A percentile compares a stretch with the other conserved stretches of the same genome.
phyloP scores from a whole-genome alignment of 2,797 vertebrate genomes.

The Poecilia picta region DNA sequence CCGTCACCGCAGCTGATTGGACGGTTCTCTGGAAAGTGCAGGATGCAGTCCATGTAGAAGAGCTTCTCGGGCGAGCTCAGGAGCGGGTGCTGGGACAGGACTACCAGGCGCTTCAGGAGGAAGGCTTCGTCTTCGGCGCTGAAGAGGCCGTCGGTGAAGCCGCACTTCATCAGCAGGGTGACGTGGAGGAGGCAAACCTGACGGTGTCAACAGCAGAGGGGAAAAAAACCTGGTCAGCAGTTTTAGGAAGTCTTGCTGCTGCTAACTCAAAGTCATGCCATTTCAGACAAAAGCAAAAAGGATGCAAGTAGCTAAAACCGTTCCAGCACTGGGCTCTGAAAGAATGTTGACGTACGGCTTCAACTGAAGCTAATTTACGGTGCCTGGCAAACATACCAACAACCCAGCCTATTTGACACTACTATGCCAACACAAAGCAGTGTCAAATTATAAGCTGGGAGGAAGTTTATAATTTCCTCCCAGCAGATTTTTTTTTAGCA shows the following conservation, averaged over 20 bases:
- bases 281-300: not conserved
- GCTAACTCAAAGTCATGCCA: not conserved
- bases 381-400: not conserved
- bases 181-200: conserved; percentile 83
- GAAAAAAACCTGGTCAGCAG: not conserved
- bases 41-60: conserved; percentile 87
- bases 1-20: conserved; percentile 79
- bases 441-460: not conserved
- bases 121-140: conserved; percentile 88
- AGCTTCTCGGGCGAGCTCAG: conserved; percentile 79
- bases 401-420: not conserved
- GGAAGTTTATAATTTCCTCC: not conserved
- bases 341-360: not conserved
- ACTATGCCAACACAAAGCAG: not conserved
- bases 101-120: conserved; percentile 84
- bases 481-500: not conserved
- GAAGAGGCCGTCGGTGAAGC: conserved; percentile 91
- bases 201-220: not conserved
- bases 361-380: not conserved
- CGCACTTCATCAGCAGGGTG: conserved; percentile 85
- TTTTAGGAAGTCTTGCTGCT: not conserved
- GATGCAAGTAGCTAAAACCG: not conserved
- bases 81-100: conserved; percentile 87
- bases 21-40: conserved; percentile 90
- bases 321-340: not conserved